A percentile compares a stretch with the other conserved stretches of the same genome.
Evolutionary conservation across 2,888 invertebrate species (phyloP).

Genomic region (Synergus laeviventris): DNA sequence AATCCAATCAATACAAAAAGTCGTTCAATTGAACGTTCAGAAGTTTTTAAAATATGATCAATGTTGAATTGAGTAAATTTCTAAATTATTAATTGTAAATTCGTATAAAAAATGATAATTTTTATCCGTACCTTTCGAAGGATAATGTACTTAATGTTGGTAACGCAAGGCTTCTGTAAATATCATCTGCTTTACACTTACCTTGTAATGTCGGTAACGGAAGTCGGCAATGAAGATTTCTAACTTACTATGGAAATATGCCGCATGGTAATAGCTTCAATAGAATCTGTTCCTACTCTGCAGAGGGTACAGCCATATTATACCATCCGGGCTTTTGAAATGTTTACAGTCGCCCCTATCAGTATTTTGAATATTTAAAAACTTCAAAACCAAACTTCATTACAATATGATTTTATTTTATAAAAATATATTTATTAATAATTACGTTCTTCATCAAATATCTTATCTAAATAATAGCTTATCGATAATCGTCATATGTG

Average conservation of each 20-base stretch:
- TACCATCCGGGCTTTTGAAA: constrained; percentile 4
- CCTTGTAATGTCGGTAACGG: constrained; percentile 6
- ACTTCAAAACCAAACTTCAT: neutral
- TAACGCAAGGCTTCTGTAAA: constrained; percentile 5
- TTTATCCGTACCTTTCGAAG: neutral
- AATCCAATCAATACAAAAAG: too few relatives aligned
- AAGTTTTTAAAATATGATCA: too few relatives aligned
- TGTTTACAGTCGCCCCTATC: neutral
- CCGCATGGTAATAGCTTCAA: constrained; percentile 20
- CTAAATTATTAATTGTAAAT: too few relatives aligned
- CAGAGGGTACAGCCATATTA: neutral
- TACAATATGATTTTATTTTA: neutral
- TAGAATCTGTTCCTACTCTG: neutral
- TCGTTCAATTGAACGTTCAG: too few relatives aligned
- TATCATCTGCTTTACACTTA: neutral
- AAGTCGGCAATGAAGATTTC: constrained; percentile 18
- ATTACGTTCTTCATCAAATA: too few relatives aligned
- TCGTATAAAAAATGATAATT: too few relatives aligned
- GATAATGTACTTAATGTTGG: constrained; percentile 7
- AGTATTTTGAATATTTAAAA: neutral
- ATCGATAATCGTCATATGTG: too few relatives aligned
- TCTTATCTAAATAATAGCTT: too few relatives aligned
- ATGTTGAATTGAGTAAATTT: too few relatives aligned
- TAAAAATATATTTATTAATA: too few relatives aligned
- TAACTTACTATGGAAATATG: neutral